Evolutionary conservation across 2,113 vertebrate genomes (phyloP).

Genomic region (Lampris incognitus): DNA sequence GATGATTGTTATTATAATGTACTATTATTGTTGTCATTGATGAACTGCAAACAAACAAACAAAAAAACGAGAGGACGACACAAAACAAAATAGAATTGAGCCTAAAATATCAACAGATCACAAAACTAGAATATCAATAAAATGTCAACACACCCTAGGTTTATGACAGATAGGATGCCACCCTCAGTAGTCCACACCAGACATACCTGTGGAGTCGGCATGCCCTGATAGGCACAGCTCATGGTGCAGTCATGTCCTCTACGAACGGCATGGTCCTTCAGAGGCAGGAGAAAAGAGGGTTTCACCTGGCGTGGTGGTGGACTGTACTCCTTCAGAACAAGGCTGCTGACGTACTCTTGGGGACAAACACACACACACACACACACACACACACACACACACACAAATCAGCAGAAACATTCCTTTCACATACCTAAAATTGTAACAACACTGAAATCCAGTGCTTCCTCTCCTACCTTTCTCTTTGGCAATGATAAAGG

Average conservation of each 20-base stretch:
- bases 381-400: background rate
- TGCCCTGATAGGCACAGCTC: conserved; percentile 78
- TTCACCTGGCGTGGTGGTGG: conserved; percentile 58
- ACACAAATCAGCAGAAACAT: background rate
- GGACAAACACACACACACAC: conserved; percentile 10
- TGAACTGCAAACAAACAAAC: no score
- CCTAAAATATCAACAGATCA: no score
- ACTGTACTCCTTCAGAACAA: conserved; percentile 53
- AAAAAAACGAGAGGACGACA: no score
- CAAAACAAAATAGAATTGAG: no score
- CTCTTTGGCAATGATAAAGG: conserved; percentile 70
- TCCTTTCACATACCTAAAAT: background rate
- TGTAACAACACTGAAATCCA: background rate
- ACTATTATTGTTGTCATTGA: no score
- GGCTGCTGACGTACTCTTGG: conserved; percentile 43
- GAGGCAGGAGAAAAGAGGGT: conserved; percentile 67
- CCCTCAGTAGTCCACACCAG: background rate
- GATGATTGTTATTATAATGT: no score
- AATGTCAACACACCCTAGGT: no score
- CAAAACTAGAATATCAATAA: no score
- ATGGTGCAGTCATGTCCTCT: conserved; percentile 65
- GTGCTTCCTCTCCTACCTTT: conserved; percentile 60
- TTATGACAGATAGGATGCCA: no score
- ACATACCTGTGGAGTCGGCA: conserved; percentile 54
- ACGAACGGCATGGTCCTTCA: conserved; percentile 68